phyloP scores from a whole-genome alignment of 2,888 invertebrate genomes.

The Cabera pusaria region DNA sequence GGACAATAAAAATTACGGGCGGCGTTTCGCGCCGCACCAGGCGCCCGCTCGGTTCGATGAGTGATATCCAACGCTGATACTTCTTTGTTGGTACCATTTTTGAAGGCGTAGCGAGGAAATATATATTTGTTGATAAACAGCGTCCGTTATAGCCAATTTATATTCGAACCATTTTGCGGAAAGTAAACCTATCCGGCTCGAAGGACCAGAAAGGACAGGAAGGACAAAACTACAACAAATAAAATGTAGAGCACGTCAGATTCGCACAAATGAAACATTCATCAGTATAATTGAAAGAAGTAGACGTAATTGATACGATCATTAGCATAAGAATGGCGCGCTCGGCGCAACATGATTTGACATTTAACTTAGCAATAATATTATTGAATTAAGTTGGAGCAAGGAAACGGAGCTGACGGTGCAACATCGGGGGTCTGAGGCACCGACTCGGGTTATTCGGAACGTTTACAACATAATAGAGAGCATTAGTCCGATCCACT shows the following conservation, averaged over 20 bases:
- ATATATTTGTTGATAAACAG: constrained; percentile 17
- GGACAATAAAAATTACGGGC: constrained; percentile 73
- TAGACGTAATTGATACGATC: constrained; percentile 50
- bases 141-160: constrained; percentile 11
- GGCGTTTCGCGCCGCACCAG: constrained; percentile 60
- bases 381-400: constrained; percentile 36
- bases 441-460: constrained; percentile 51
- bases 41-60: constrained; percentile 67
- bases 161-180: constrained; percentile 12
- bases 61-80: constrained; percentile 64
- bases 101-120: constrained; percentile 42
- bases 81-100: constrained; percentile 65
- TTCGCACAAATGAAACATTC: constrained; percentile 25
- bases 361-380: constrained; percentile 37
- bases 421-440: constrained; percentile 45
- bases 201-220: too few relatives aligned
- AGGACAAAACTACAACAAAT: not conserved
- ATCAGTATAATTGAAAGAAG: constrained; percentile 43
- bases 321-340: constrained; percentile 49
- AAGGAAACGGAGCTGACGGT: constrained; percentile 46
- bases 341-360: constrained; percentile 43
- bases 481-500: constrained; percentile 81
- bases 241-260: constrained; percentile 2
- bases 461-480: constrained; percentile 77
- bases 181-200: constrained; percentile 14